Conservation (phyloP, 1,140 invertebrate genomes). For the Plectrocnemia conspersa region DNA sequence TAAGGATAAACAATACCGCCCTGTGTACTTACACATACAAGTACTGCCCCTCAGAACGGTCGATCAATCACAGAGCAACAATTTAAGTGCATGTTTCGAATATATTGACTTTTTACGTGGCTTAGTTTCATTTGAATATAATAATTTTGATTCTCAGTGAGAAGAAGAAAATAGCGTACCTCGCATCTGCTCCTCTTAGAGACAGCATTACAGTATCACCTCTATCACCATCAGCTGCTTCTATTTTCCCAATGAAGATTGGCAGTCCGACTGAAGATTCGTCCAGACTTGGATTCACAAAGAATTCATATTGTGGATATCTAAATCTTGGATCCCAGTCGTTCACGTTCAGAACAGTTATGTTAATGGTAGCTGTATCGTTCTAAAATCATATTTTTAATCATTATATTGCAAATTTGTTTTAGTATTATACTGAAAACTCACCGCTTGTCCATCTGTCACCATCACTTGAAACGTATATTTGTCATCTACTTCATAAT, state of each 20-base stretch:
- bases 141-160: constrained; percentile 1
- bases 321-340: constrained; percentile 90
- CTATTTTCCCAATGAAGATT: constrained; percentile 60
- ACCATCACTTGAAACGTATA: constrained; percentile 79
- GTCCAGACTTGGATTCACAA: constrained; percentile 50
- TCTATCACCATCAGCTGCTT: constrained; percentile 75
- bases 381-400: constrained; percentile 54
- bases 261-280: constrained; percentile 46
- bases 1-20: no score
- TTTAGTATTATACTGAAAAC: no score
- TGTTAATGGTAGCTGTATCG: constrained; percentile 65
- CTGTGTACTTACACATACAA: no score
- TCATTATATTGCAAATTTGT: background rate
- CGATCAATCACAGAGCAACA: no score
- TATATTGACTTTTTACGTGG: no score
- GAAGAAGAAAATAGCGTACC: constrained; percentile 46
- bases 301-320: constrained; percentile 82
- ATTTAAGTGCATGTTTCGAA: no score
- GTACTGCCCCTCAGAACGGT: no score
- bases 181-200: constrained; percentile 66
- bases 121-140: no score
- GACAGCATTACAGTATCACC: constrained; percentile 66
- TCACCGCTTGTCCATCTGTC: constrained; percentile 73
- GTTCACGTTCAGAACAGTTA: constrained; percentile 83
- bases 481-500: constrained; percentile 70